Base-by-base conservation (phyloP, 1,140 invertebrate genomes). In the Chironomus striatipennis region DNA sequence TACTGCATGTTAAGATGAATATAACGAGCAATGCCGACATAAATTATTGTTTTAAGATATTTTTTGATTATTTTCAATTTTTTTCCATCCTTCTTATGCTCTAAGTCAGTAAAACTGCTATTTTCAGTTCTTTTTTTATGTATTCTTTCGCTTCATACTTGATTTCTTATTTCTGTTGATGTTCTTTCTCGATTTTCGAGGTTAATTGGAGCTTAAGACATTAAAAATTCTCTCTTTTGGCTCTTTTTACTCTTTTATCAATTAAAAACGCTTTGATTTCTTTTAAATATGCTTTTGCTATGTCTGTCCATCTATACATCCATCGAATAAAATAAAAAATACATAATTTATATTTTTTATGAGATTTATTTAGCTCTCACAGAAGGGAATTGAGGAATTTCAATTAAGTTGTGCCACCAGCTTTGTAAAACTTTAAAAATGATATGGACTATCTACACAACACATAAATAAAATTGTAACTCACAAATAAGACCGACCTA, bases 11-110 rank as follows among this genome's bases (percentile, higher is more conserved):
- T 34, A 34, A 34, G 24, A 34, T 34, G 24, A 34, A 34, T 34
- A 34, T 34, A 34, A 34, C 24, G 24, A 34, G 24, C 24, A 34
- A 57, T 57, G 8, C 47, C 47, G 47, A 70, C 65, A 70, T 70
- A 70, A 70, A 70, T 70, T 70, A 70, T 20, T 70, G 65, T 70
- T 70, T 57, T 70, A 21, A 70, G 18, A 57, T 57, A 57, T 57
- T 57, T 57, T 57, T 57, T 57, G 10, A 34, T 34, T 34, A 34
- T 34, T 34, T 34, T 34, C 24, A 34, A 34, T 34, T 34, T 34
- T 34, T 34, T 34, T 2, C 24, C 24, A 34, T 34, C 24, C 24
- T 34, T 34, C 24, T 34, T 34, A 34, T 34, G 24, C 24, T 34
- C 24, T 34, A 34, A 34, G 24, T 34, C 24, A 34, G 24, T 34